phyloP scores from a whole-genome alignment of 2,888 invertebrate genomes.

The Harpagoxenus sublaevis region DNA sequence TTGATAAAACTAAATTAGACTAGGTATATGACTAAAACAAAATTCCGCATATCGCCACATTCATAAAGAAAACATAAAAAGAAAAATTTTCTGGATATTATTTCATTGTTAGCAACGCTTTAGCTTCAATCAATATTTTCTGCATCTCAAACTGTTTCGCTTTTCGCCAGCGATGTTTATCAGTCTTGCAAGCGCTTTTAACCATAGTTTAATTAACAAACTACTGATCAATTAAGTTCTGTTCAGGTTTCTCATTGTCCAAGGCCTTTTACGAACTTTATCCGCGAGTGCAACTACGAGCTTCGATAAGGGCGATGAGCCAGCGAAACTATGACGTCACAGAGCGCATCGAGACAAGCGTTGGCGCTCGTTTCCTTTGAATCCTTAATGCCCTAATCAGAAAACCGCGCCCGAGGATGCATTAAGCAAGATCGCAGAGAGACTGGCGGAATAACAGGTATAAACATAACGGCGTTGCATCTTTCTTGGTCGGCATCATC shows the following conservation, averaged over 20 bases:
- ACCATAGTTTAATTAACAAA: conserved; percentile 70
- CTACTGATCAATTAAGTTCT: conserved; percentile 70
- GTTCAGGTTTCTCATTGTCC: conserved; percentile 25
- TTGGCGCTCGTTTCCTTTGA: conserved; percentile 61
- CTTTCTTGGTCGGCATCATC: background rate
- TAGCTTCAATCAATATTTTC: background rate
- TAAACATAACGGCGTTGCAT: background rate
- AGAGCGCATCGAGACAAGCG: background rate
- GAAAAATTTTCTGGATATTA: background rate
- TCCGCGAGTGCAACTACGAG: conserved; percentile 53
- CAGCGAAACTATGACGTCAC: background rate
- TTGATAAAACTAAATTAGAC: background rate
- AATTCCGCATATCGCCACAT: background rate
- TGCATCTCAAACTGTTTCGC: conserved; percentile 29
- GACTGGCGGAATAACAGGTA: background rate
- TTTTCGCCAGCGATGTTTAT: conserved; percentile 59
- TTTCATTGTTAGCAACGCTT: background rate
- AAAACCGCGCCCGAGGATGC: conserved; percentile 59
- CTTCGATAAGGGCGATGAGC: conserved; percentile 62
- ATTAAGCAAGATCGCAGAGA: conserved; percentile 56
- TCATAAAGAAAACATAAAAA: background rate
- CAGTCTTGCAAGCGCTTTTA: conserved; percentile 51
- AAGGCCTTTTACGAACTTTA: conserved; percentile 64
- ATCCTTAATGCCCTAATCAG: conserved; percentile 71
- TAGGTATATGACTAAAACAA: background rate